Evolutionary conservation across 2,888 invertebrate genomes (phyloP).

Genomic region (Lathronympha strigana): DNA sequence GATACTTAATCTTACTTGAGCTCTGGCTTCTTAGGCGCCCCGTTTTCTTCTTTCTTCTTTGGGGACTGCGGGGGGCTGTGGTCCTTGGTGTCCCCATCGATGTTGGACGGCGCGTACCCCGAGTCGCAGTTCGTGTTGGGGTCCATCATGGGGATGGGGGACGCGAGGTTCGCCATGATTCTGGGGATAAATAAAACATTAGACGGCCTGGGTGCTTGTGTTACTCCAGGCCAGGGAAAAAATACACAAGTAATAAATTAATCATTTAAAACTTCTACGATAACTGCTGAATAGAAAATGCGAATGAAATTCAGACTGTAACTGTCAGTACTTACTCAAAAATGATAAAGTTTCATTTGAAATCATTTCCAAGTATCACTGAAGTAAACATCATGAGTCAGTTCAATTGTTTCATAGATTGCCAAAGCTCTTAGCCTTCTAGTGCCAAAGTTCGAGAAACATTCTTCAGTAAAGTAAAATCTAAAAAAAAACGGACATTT

Average conservation of each 20-base stretch:
- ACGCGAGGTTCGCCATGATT: constrained; percentile 78
- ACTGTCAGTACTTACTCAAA: too few species aligned
- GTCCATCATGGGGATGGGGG: constrained; percentile 87
- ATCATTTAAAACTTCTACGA: too few species aligned
- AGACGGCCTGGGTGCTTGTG: constrained; percentile 5
- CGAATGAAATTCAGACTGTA: too few species aligned
- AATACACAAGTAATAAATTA: background rate
- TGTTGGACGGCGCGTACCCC: constrained; percentile 89
- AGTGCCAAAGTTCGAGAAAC: too few species aligned
- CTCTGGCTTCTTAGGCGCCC: constrained; percentile 68
- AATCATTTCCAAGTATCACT: too few species aligned
- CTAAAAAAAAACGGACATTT: too few species aligned
- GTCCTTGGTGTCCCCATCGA: constrained; percentile 82
- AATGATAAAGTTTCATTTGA: too few species aligned
- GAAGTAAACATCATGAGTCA: too few species aligned
- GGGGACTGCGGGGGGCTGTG: constrained; percentile 84
- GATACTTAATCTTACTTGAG: constrained; percentile 63
- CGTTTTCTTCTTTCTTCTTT: constrained; percentile 54
- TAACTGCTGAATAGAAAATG: too few species aligned
- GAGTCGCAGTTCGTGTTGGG: constrained; percentile 94
- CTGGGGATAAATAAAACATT: constrained; percentile 50
- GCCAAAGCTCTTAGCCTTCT: too few species aligned
- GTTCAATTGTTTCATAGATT: too few species aligned
- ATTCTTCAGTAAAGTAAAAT: too few species aligned
- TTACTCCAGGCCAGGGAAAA: background rate